These are phyloP conservation scores for Leptothorax acervorum DNA, from an alignment of 2,888 invertebrate species.

Conservation along the genomic window DNA sequence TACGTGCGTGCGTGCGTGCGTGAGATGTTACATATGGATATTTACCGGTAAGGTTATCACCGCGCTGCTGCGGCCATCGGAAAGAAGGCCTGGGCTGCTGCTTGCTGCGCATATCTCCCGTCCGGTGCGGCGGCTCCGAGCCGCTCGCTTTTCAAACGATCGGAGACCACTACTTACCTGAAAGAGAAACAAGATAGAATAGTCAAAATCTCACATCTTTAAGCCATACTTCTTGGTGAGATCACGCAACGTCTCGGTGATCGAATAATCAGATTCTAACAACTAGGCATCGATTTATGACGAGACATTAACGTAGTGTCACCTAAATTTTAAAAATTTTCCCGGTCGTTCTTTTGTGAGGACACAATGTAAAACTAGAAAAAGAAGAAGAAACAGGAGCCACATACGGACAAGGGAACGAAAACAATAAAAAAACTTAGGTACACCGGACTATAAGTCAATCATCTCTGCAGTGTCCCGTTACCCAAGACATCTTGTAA, in stretches of 20 bases:
- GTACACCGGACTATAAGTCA: not conserved
- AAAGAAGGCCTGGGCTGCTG: constrained; percentile 91
- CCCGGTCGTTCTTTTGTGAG: not conserved
- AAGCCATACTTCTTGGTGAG: not conserved
- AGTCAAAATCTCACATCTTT: constrained; percentile 48
- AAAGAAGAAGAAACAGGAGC: not conserved
- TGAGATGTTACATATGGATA: constrained; percentile 73
- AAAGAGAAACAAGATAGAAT: constrained; percentile 74
- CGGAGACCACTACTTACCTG: constrained; percentile 85
- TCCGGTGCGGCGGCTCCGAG: constrained; percentile 84
- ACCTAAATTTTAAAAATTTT: not conserved
- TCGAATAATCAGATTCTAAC: not conserved
- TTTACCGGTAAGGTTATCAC: constrained; percentile 88
- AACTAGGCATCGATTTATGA: not conserved
- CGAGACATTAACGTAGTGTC: not conserved
- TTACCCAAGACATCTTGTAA: not conserved
- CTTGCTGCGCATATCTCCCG: constrained; percentile 89
- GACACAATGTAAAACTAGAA: not conserved
- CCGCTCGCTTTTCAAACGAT: constrained; percentile 84
- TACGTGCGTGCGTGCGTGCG: constrained; percentile 54
- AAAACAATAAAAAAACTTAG: not conserved
- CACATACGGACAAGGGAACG: not conserved
- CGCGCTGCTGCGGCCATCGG: constrained; percentile 89
- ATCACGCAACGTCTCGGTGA: not conserved
- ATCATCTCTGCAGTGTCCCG: not conserved